Base-by-base conservation (phyloP, 2,797 vertebrate species). In the Pempheris klunzingeri region DNA sequence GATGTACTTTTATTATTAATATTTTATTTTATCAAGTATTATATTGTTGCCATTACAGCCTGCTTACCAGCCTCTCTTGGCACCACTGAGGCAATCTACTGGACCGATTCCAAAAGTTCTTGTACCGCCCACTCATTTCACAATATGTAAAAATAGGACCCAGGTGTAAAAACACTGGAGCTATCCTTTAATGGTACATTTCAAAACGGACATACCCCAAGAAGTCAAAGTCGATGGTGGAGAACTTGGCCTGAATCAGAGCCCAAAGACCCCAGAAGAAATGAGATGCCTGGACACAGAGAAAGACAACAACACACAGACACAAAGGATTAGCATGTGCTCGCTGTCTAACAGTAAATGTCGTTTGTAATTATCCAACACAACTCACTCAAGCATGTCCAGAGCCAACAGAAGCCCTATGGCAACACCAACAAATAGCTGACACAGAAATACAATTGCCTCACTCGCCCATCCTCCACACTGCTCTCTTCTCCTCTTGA, bases 221-320 rank as follows among this genome's bases (percentile, higher is more conserved):
- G 90, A 97, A 98, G 93, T 98, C 97, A 54, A 99, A 99, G 81
- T 98, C 96, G 71, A 98, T 99, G 88, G 96, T 97, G 65, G 97
- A 98, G 83, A 97, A 96, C 90, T 96, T 97, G 81, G 97, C 96
- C 93, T 99, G 97, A 93, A 99, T 99, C 85, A 99, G 90, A 84
- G 97, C 97, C 97, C 97, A 99, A 58, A 99, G 88, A 63, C 97
- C 97, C 97, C 97, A 98, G 84, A 97, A 97, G 95, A 96, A 97
- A 89, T 97, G 96, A 10, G 97, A 99, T 15, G 97, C 97, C 97
- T 99, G 70, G 55, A 88, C 65, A 81, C 28, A 77, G 71, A 73
- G 15, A 59, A 36, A 18, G 14, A 66, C 9, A 0, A 44, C 4
- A 58, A 43, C 28, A 46, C 15, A 4, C 36, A 67, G 39, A 65